Evolutionary conservation across 2,888 invertebrate genomes (phyloP), one percentile per base, ranked within the genome.

Genomic region (Pandemis corylana): DNA sequence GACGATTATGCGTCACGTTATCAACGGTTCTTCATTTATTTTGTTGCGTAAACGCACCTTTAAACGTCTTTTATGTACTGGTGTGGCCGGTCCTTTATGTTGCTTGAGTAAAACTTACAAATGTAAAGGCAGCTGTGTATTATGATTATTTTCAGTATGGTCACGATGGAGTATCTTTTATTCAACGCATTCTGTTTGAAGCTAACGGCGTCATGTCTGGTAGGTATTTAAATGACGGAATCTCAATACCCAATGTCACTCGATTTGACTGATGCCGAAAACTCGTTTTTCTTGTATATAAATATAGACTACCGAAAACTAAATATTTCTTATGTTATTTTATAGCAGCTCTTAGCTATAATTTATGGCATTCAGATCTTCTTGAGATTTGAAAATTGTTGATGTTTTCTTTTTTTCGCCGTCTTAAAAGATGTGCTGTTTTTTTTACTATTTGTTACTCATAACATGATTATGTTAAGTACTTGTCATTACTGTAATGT

Each of bases 401-500:
- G 28, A 28, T 12, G 28, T 28, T 28, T 59, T 28, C 28, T 59
- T 59, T 59, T 28, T 13, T 59, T 64, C 10, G 64, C 41, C 20
- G 9, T 46, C 20, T 46, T 64, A 20, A 46, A 63, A 64, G 64
- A 46, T 64, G 12, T 20, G 20, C 64, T 51, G 28, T 59, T 59
- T 64, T 64, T 62, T 46, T 44, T 46, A 20, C 20, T 5, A 49
- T 65, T 65, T 49, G 65, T 65, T 65, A 65, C 65, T 49, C 49
- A 3, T 49, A 49, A 36, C 46, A 49, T 49, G 13, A 65, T 65
- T 72, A 64, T 63, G 56, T 56, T 68, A 68, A 28, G 59, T 28
- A 36, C 42, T 70, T 53, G 63, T 64, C 36, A 56, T 53, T 72
- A 72, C 42, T 51, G 59, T 61, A 65, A 9, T 59, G 28, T 59